Evolutionary conservation across 1,140 invertebrate species (phyloP).

Genomic region (Phenacoccus solenopsis): DNA sequence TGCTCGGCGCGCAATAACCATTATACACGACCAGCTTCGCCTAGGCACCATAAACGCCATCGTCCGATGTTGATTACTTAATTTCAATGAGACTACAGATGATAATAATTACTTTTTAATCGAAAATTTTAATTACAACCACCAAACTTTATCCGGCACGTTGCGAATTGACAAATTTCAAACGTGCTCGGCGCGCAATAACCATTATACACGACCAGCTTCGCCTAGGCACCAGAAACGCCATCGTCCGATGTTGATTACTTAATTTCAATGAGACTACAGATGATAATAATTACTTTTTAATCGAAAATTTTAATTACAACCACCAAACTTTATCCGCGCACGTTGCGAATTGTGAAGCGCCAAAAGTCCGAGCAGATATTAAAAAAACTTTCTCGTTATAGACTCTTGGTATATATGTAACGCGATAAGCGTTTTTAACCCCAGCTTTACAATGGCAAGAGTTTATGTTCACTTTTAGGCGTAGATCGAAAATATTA

Average conservation of each 20-base stretch:
- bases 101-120: not conserved
- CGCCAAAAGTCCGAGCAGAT: not conserved
- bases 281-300: not conserved
- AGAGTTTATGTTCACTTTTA: too few relatives aligned
- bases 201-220: not conserved
- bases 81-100: not conserved
- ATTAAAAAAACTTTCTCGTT: too few relatives aligned
- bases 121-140: not conserved
- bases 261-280: not conserved
- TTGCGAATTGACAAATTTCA: not conserved
- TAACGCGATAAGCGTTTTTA: too few relatives aligned
- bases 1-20: not conserved
- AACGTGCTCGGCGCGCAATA: not conserved
- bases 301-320: conserved; percentile 4
- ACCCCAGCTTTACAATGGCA: too few relatives aligned
- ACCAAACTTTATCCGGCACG: too few relatives aligned
- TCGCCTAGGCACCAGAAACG: not conserved
- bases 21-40: not conserved
- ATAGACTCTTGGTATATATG: too few relatives aligned
- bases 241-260: not conserved
- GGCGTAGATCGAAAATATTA: too few relatives aligned
- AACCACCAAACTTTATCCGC: too few relatives aligned
- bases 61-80: not conserved
- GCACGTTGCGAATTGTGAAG: not conserved
- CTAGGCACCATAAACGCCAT: not conserved